Evolutionary conservation across 2,113 vertebrate genomes (phyloP).

Genomic region (Catagonus wagneri): DNA sequence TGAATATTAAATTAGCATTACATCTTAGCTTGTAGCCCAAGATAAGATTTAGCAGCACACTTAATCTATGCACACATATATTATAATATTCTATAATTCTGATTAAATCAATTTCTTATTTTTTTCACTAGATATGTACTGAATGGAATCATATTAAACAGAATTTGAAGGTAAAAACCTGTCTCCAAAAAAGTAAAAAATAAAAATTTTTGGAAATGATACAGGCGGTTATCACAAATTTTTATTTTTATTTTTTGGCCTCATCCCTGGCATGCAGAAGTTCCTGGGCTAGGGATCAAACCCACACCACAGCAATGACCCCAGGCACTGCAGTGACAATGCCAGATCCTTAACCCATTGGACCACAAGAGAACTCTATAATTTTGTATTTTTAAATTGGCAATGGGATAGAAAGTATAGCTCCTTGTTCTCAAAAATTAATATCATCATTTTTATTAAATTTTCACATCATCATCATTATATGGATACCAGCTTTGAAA

Average conservation of each 20-base stretch:
- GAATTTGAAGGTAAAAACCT: neutral
- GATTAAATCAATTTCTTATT: neutral
- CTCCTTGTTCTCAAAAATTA: neutral
- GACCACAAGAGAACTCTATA: too few species aligned
- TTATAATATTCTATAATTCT: neutral
- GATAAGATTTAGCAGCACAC: neutral
- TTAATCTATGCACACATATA: neutral
- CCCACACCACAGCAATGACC: too few species aligned
- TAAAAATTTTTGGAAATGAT: neutral
- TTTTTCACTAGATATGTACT: neutral
- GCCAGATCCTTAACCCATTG: too few species aligned
- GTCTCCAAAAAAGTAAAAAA: constrained; percentile 15
- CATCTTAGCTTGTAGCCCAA: neutral
- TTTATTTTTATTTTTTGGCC: too few species aligned
- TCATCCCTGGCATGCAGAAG: too few species aligned
- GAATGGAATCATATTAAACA: neutral
- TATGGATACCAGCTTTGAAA: neutral
- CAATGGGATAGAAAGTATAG: neutral
- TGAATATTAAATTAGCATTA: neutral
- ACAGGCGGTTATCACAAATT: neutral
- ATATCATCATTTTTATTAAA: neutral
- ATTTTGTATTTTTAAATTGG: constrained; percentile 21
- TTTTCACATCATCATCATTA: neutral
- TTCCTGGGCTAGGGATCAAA: too few species aligned
- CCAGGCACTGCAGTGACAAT: too few species aligned